Evolutionary conservation across 2,888 invertebrate species (phyloP).

Genomic region (Dusona sp.): DNA sequence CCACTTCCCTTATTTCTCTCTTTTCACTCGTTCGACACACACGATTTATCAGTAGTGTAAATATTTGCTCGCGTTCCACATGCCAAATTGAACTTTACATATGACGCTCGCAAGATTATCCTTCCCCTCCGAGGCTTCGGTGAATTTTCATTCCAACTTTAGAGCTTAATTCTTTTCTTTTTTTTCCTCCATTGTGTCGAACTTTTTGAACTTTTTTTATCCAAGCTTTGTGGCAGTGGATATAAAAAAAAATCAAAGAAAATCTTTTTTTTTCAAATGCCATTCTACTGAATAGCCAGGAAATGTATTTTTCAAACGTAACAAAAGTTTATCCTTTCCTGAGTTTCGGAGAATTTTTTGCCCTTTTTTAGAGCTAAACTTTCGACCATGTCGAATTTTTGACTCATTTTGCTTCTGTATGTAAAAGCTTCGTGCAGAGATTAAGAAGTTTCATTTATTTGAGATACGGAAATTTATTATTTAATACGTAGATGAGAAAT

Average conservation of each 20-base stretch:
- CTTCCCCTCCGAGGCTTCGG: background rate
- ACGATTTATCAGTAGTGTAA: constrained; percentile 43
- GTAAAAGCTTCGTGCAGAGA: background rate
- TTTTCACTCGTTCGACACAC: constrained; percentile 26
- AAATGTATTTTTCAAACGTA: background rate
- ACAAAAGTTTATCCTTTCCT: background rate
- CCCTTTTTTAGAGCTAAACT: background rate
- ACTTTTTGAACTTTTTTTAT: background rate
- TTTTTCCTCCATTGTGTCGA: background rate
- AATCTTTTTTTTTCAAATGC: background rate
- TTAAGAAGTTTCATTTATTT: background rate
- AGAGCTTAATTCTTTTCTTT: background rate
- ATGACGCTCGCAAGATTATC: constrained; percentile 1
- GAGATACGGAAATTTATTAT: background rate
- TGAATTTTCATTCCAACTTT: background rate
- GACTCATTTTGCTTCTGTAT: background rate
- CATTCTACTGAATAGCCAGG: background rate
- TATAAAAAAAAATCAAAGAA: no score
- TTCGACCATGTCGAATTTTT: background rate
- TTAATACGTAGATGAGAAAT: background rate
- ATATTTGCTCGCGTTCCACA: constrained; percentile 46
- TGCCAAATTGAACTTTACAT: constrained; percentile 16
- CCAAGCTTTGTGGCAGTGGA: background rate
- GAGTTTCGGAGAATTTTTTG: background rate
- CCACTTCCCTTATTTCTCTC: constrained; percentile 26